A percentile compares a stretch with the other conserved stretches of the same genome.
These are phyloP conservation scores for Calidris pygmaea DNA, from an alignment of 2,113 vertebrate species.

Conservation along the genomic window DNA sequence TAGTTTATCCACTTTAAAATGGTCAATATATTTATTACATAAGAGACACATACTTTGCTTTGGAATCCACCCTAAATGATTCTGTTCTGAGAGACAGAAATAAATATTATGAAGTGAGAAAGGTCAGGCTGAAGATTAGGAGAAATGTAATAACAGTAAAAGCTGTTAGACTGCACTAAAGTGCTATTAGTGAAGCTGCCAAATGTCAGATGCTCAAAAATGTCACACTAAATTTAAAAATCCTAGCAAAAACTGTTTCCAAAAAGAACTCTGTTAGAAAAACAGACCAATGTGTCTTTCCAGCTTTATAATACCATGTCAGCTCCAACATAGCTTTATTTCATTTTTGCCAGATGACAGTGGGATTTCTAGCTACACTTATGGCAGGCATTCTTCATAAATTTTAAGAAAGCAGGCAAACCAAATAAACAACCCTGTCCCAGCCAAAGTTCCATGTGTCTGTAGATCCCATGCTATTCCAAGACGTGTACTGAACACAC, in stretches of 20 bases:
- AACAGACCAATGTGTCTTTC: not conserved
- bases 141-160: not conserved
- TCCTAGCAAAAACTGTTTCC: not conserved
- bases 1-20: conserved; percentile 11
- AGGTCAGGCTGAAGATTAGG: conserved; percentile 39
- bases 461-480: not conserved
- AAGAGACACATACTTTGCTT: not conserved
- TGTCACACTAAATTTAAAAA: not conserved
- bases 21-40: conserved; percentile 21
- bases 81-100: conserved; percentile 21
- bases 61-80: not conserved
- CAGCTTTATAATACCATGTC: not conserved
- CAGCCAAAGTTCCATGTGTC: not conserved
- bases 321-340: not conserved
- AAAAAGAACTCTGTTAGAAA: not conserved
- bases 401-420: conserved; percentile 16
- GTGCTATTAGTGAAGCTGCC: not conserved
- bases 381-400: not conserved
- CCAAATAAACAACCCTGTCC: not conserved
- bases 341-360: not conserved
- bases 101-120: conserved; percentile 55
- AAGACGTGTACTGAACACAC: not conserved
- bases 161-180: not conserved
- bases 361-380: conserved; percentile 4
- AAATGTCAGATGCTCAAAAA: conserved; percentile 25